These are phyloP conservation scores for Mizuhopecten yessoensis DNA, from an alignment of 1,140 invertebrate species.

Conservation along the genomic window DNA sequence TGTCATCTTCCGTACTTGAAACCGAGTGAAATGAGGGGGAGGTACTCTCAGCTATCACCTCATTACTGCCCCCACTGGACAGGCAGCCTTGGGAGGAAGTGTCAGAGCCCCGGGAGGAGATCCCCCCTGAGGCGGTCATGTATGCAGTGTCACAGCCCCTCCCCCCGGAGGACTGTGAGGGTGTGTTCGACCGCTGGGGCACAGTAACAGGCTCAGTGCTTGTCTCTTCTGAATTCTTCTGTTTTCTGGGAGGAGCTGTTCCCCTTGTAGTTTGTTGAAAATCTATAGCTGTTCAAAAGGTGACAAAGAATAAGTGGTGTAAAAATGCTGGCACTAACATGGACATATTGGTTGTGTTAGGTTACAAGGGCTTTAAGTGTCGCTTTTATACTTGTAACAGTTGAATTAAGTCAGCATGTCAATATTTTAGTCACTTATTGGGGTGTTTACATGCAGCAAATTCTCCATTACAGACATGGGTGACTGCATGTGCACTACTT, in stretches of 20 bases:
- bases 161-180: conserved; percentile 44
- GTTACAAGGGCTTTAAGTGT: not conserved
- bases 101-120: conserved; percentile 44
- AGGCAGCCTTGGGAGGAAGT: conserved; percentile 50
- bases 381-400: not conserved
- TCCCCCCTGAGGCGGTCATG: conserved; percentile 43
- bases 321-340: conserved; percentile 38
- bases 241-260: conserved; percentile 57
- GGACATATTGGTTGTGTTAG: not conserved
- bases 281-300: conserved; percentile 66
- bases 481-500: conserved; percentile 32
- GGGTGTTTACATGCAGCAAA: not conserved
- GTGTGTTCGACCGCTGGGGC: conserved; percentile 46
- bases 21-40: conserved; percentile 53
- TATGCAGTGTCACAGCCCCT: conserved; percentile 59
- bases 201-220: conserved; percentile 47
- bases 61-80: conserved; percentile 46
- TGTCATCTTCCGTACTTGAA: conserved; percentile 23
- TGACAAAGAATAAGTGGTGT: conserved; percentile 41
- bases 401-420: not conserved
- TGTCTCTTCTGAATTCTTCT: conserved; percentile 50
- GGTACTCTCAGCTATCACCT: conserved; percentile 44
- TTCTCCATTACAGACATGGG: not conserved
- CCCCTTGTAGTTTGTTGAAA: conserved; percentile 59
- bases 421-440: not conserved